Percentiles rank a stretch among this genome's conserved stretches.
Conservation (phyloP, 2,888 invertebrate genomes). For the Drosophila neoperkinsi region DNA sequence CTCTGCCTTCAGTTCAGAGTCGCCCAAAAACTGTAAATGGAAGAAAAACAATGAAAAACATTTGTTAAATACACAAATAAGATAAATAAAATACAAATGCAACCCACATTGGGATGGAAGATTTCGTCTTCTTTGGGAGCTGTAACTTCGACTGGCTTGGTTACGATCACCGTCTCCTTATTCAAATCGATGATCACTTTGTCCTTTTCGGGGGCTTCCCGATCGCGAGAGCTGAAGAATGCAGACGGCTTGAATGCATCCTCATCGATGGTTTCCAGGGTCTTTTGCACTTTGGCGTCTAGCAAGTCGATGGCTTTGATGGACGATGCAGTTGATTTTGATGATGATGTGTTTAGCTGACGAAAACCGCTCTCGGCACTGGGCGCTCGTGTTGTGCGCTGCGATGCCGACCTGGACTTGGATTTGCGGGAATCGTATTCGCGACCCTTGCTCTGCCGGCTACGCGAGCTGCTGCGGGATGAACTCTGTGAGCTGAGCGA, state of each 20-base stretch:
- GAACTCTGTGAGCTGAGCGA: constrained; percentile 56
- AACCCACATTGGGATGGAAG: constrained; percentile 89
- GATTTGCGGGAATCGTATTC: constrained; percentile 69
- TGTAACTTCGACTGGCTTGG: constrained; percentile 84
- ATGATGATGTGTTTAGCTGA: constrained; percentile 21
- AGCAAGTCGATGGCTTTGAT: constrained; percentile 71
- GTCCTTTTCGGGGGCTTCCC: constrained; percentile 86
- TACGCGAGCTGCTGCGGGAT: constrained; percentile 61
- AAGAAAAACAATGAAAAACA: constrained; percentile 5
- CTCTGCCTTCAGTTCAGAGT: constrained; percentile 89
- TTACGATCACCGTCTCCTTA: constrained; percentile 89
- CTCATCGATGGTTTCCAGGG: constrained; percentile 90
- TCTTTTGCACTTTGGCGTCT: constrained; percentile 82
- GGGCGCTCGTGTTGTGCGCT: constrained; percentile 61
- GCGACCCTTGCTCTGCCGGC: constrained; percentile 68
- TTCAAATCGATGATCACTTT: constrained; percentile 90
- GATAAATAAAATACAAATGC: not conserved
- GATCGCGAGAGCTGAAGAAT: constrained; percentile 86
- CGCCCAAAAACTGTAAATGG: constrained; percentile 88
- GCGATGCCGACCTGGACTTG: constrained; percentile 63
- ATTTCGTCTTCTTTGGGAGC: constrained; percentile 87
- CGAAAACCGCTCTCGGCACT: constrained; percentile 74
- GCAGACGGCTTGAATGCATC: constrained; percentile 89
- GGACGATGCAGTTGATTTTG: constrained; percentile 19
- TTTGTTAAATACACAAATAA: constrained; percentile 19